Evolutionary conservation across 2,113 vertebrate species (phyloP).

Genomic region (Nesoenas mayeri): DNA sequence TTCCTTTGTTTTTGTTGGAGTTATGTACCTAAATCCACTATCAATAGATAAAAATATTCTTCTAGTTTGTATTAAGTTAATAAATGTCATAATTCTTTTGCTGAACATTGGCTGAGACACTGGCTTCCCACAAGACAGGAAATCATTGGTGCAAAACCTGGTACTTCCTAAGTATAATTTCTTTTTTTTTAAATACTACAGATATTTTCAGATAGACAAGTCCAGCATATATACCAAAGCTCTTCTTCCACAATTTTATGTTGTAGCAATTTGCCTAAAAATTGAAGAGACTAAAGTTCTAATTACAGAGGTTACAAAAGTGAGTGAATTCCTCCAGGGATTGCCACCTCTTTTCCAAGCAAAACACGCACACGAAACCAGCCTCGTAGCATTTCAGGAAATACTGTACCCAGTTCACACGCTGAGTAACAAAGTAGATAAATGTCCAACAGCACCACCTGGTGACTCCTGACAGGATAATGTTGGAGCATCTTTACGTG

Average conservation of each 20-base stretch:
- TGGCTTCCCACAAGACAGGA: background rate
- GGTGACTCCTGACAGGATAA: background rate
- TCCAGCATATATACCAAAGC: background rate
- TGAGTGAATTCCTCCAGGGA: background rate
- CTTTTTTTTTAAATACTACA: background rate
- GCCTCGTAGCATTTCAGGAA: background rate
- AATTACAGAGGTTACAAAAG: background rate
- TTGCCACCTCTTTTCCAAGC: background rate
- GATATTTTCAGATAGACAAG: background rate
- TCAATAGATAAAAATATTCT: background rate
- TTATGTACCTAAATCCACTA: background rate
- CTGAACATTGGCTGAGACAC: background rate
- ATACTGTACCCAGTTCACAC: rapidly evolving
- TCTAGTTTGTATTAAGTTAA: background rate
- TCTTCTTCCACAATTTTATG: background rate
- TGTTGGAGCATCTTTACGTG: background rate
- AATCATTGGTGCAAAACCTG: background rate
- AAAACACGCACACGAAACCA: rapidly evolving
- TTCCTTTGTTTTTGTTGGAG: background rate
- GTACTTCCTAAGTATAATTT: background rate
- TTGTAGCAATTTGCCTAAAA: background rate
- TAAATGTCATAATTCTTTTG: background rate
- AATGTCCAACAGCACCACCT: slow-evolving; percentile 47
- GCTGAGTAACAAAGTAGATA: background rate
- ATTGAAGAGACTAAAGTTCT: background rate